These are phyloP conservation scores for Rhagonycha fulva DNA, from an alignment of 2,888 invertebrate genomes.

Conservation along the genomic window DNA sequence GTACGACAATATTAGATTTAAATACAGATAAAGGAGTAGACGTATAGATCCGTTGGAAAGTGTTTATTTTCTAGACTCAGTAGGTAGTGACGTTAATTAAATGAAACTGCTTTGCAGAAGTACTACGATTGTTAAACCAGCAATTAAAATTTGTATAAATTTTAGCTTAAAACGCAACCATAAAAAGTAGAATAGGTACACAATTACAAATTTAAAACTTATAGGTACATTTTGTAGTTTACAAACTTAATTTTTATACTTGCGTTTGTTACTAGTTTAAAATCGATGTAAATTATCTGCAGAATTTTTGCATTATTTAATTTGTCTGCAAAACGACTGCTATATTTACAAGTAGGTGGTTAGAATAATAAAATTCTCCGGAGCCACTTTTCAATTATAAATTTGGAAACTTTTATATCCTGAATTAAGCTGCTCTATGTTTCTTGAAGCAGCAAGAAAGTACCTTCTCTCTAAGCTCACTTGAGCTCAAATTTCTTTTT, in stretches of 20 bases:
- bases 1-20: slow-evolving; percentile 25
- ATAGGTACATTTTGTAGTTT: not conserved
- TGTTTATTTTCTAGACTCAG: slow-evolving; percentile 27
- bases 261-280: not conserved
- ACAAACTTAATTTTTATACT: not conserved
- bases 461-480: slow-evolving; percentile 8
- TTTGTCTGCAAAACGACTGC: slow-evolving; percentile 23
- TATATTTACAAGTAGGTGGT: slow-evolving; percentile 21
- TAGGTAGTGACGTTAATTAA: slow-evolving; percentile 17
- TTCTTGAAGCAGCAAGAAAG: slow-evolving; percentile 9
- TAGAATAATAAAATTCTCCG: slow-evolving; percentile 27
- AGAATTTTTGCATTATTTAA: slow-evolving; percentile 19
- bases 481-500: slow-evolving; percentile 6
- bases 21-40: slow-evolving; percentile 30
- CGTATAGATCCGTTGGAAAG: slow-evolving; percentile 30
- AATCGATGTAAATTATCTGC: not conserved
- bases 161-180: not conserved
- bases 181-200: not conserved
- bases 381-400: slow-evolving; percentile 29
- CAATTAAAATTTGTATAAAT: not conserved
- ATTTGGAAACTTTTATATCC: slow-evolving; percentile 31
- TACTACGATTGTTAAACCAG: not conserved
- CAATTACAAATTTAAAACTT: not conserved
- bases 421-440: slow-evolving; percentile 10
- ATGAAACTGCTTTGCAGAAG: not conserved